phyloP scores from a whole-genome alignment of 2,113 vertebrate genomes.

The Machaerirhynchus nigripectus region DNA sequence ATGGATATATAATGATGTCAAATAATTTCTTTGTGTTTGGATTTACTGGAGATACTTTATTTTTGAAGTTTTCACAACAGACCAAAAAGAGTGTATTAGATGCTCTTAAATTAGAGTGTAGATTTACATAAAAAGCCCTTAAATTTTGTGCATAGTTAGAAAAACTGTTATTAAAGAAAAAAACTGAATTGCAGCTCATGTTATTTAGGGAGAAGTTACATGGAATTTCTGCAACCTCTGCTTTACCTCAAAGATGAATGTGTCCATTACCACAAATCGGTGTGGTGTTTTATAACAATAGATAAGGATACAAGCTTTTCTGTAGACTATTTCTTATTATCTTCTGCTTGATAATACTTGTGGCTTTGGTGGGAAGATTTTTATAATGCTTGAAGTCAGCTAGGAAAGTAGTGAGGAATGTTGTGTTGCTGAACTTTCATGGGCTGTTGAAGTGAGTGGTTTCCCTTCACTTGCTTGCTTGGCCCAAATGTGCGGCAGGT shows the following conservation, averaged over 20 bases:
- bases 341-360: constrained; percentile 13
- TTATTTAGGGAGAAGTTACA: not conserved
- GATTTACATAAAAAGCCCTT: not conserved
- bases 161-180: not conserved
- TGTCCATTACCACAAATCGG: not conserved
- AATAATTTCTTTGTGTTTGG: not conserved
- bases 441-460: not conserved
- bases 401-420: not conserved
- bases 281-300: not conserved
- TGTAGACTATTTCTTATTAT: not conserved
- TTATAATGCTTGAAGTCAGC: not conserved
- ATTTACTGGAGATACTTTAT: not conserved
- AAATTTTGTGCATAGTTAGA: not conserved
- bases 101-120: not conserved
- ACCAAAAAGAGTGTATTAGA: not conserved
- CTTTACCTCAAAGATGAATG: not conserved
- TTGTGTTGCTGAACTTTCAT: not conserved
- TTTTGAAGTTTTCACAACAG: not conserved
- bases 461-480: not conserved
- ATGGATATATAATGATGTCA: not conserved
- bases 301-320: not conserved
- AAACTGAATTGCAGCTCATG: not conserved
- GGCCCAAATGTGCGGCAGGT: not conserved
- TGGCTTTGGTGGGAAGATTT: not conserved
- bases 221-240: not conserved